These are phyloP conservation scores for Diplodus puntazzo DNA, from an alignment of 2,797 vertebrate genomes.

Conservation along the genomic window DNA sequence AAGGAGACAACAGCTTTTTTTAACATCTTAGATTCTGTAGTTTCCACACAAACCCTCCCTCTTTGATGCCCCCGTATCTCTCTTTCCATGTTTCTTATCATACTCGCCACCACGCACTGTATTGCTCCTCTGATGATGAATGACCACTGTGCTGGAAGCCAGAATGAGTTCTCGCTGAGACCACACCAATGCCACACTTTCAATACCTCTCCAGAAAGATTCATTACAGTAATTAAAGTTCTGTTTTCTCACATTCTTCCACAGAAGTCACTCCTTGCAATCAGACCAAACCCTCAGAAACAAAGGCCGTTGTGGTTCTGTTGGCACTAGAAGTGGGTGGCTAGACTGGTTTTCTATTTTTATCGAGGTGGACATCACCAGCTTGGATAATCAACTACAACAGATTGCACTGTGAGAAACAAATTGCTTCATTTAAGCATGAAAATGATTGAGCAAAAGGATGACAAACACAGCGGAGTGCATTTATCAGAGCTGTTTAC, in stretches of 20 bases:
- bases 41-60: conserved; percentile 28
- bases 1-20: neutral
- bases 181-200: conserved; percentile 80
- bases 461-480: conserved; percentile 81
- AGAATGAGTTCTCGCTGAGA: conserved; percentile 75
- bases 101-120: conserved; percentile 56
- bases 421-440: conserved; percentile 87
- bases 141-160: conserved; percentile 65
- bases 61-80: conserved; percentile 26
- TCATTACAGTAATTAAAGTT: conserved; percentile 87
- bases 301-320: conserved; percentile 44
- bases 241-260: conserved; percentile 73
- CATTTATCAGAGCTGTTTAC: conserved; percentile 88
- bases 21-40: conserved; percentile 35
- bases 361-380: conserved; percentile 84
- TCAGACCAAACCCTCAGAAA: conserved; percentile 60
- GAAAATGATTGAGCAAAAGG: conserved; percentile 87
- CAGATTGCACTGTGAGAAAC: conserved; percentile 85
- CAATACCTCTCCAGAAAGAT: conserved; percentile 84
- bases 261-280: conserved; percentile 62
- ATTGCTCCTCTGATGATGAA: conserved; percentile 81
- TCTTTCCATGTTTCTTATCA: conserved; percentile 70
- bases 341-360: conserved; percentile 78
- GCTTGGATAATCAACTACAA: conserved; percentile 86
- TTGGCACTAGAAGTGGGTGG: conserved; percentile 66